Conservation (phyloP, 1,140 invertebrate genomes). For the Marisa cornuarietis region DNA sequence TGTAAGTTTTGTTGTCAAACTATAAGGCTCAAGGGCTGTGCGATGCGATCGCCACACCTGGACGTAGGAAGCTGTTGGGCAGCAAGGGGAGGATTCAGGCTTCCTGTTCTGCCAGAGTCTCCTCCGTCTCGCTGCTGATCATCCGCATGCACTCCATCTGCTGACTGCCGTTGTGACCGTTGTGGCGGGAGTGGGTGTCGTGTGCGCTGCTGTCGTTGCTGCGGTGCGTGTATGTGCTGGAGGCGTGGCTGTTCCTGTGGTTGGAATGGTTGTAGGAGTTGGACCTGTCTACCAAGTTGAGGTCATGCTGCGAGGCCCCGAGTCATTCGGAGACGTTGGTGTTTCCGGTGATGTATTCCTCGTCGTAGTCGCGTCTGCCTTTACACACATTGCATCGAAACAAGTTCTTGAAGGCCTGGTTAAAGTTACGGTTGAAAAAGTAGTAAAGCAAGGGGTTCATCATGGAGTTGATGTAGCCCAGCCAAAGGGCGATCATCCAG, state of each 20-base stretch:
- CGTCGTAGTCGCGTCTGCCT: constrained; percentile 53
- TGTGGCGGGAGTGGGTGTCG: constrained; percentile 17
- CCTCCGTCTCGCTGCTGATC: constrained; percentile 21
- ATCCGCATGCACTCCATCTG: constrained; percentile 1
- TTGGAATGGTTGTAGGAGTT: constrained; percentile 17
- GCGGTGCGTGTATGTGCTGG: constrained; percentile 6
- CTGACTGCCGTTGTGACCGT: constrained; percentile 13
- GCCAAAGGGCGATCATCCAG: constrained; percentile 59
- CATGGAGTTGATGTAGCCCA: constrained; percentile 92
- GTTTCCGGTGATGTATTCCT: constrained; percentile 43
- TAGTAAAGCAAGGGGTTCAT: constrained; percentile 85
- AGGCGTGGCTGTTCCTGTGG: not conserved
- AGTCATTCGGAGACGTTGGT: constrained; percentile 43
- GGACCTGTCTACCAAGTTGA: constrained; percentile 9
- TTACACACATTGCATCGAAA: constrained; percentile 55
- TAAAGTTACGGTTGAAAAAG: constrained; percentile 90
- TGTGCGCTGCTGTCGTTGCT: constrained; percentile 14
- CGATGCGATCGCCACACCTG: too few relatives aligned
- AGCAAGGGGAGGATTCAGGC: constrained; percentile 15
- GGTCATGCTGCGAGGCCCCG: constrained; percentile 36
- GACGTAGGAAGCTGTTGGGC: not conserved
- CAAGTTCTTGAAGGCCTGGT: constrained; percentile 78
- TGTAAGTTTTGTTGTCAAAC: too few relatives aligned
- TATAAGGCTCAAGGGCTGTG: too few relatives aligned
- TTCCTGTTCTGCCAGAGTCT: constrained; percentile 21